Conservation (phyloP, 53 echinoderm and acorn worm genomes). For the Arbacia lixula region DNA sequence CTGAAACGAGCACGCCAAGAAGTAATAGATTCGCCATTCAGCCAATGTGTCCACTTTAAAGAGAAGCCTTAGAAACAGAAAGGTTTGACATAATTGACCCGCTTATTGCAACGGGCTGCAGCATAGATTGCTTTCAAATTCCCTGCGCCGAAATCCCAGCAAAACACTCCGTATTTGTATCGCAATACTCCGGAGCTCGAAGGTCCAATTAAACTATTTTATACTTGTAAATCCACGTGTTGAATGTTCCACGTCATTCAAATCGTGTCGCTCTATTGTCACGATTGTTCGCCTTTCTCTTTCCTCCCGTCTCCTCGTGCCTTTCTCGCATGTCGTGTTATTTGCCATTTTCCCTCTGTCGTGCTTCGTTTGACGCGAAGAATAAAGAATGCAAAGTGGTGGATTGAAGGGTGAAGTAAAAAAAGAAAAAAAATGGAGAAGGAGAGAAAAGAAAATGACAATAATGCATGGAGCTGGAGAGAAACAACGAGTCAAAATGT, state of each 20-base stretch:
- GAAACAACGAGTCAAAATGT: slow-evolving; percentile 6
- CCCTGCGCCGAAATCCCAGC: no score
- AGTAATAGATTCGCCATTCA: no score
- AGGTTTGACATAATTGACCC: no score
- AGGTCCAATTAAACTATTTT: slow-evolving; percentile 39
- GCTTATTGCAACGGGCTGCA: no score
- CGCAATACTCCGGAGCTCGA: slow-evolving; percentile 7
- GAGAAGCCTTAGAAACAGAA: no score
- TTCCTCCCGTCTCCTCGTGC: background rate
- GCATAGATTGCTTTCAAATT: no score
- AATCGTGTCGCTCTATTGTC: no score
- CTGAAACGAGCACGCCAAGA: no score
- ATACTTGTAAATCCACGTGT: slow-evolving; percentile 24
- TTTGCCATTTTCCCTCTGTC: slow-evolving; percentile 10
- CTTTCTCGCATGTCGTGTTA: background rate
- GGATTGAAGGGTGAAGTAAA: slow-evolving; percentile 10
- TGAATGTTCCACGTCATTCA: slow-evolving; percentile 25
- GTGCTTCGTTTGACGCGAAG: background rate
- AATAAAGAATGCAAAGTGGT: slow-evolving; percentile 16
- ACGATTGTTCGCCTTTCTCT: no score
- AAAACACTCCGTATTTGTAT: no score
- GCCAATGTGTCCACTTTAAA: no score
- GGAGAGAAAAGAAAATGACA: background rate
- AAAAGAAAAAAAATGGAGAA: background rate
- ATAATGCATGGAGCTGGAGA: slow-evolving; percentile 5